Evolutionary conservation across 2,797 vertebrate species (phyloP), one percentile per base, ranked within the genome.

Genomic region (Otus scops): DNA sequence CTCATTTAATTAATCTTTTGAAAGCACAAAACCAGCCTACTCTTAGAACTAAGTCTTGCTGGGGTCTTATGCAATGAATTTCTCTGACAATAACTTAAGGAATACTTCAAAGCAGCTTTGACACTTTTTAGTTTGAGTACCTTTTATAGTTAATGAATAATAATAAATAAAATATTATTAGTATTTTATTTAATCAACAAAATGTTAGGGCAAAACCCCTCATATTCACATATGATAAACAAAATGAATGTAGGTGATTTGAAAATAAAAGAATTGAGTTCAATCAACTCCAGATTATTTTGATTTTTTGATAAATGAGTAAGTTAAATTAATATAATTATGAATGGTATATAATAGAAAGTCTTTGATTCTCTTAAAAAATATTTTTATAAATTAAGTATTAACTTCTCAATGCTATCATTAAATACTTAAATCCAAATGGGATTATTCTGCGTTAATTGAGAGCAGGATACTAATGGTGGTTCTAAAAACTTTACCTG

Each of bases 351-450:
- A 24, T 3, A 50, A 22, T 7, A 53, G 5, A 34, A 81, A 41
- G 1, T 1, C 4, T 41, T 68, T 41, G 2, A 10, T 41, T 41
- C 5, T 19, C 56, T 13, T 3, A 1, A 14, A 53, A 54, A 61
- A 10, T 7, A 8, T 21, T 28, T 74, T 73, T 88, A 10, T 2
- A 51, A 71, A 22, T 41, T 7, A 38, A 6, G 0, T 47, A n/a
- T 77, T 57, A 53, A 0, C 2, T 65, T 2, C 45, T 57, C n/a
- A 24, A 43, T 32, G 7, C 0, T 27, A 11, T 19, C 1, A 1
- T 18, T 45, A 56, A 39, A 2, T 21, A 45, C 27, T 51, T 54
- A 41, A 70, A 88, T 39, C 7, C 15, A 67, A 50, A 28, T 5
- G 74, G 0, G 6, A 34, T 51, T 84, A 51, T n/a, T 67, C 17